Percentiles rank a stretch among this genome's conserved stretches.
These are phyloP conservation scores for Oxyruncus cristatus DNA, from an alignment of 2,113 vertebrate genomes.

Conservation along the genomic window DNA sequence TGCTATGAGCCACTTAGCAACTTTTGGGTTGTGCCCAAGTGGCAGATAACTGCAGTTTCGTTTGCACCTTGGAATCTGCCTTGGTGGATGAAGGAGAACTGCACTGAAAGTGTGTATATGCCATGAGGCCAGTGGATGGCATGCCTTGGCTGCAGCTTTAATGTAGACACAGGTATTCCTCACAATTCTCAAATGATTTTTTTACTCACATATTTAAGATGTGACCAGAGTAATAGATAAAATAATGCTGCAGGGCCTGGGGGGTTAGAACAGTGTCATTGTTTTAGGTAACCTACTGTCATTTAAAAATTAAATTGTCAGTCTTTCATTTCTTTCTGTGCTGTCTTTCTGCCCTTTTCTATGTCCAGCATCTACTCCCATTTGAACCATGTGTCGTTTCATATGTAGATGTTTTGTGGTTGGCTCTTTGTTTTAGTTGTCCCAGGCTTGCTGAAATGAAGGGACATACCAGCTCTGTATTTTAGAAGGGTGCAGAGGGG, in stretches of 20 bases:
- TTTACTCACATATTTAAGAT: not conserved
- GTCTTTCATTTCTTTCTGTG: not conserved
- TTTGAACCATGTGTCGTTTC: not conserved
- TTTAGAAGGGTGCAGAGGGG: not conserved
- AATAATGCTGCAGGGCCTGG: not conserved
- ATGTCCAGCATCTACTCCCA: not conserved
- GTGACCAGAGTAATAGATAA: not conserved
- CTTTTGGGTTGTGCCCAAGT: not conserved
- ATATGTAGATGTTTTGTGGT: not conserved
- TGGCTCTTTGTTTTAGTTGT: not conserved
- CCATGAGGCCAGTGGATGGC: not conserved
- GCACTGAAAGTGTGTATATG: not conserved
- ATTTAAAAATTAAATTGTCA: not conserved
- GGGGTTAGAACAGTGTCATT: not conserved
- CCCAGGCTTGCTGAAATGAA: not conserved
- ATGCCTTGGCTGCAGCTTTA: not conserved
- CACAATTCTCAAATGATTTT: no score
- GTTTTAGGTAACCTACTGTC: not conserved
- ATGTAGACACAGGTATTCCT: not conserved
- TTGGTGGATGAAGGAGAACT: not conserved
- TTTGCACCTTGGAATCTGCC: not conserved
- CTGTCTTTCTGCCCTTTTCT: not conserved
- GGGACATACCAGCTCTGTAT: rapidly evolving
- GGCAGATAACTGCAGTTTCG: not conserved
- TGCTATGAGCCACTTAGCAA: not conserved